Percentiles rank a stretch among this genome's conserved stretches.
phyloP scores from a whole-genome alignment of 2,888 invertebrate species.

The Hyposoter dolosus region DNA sequence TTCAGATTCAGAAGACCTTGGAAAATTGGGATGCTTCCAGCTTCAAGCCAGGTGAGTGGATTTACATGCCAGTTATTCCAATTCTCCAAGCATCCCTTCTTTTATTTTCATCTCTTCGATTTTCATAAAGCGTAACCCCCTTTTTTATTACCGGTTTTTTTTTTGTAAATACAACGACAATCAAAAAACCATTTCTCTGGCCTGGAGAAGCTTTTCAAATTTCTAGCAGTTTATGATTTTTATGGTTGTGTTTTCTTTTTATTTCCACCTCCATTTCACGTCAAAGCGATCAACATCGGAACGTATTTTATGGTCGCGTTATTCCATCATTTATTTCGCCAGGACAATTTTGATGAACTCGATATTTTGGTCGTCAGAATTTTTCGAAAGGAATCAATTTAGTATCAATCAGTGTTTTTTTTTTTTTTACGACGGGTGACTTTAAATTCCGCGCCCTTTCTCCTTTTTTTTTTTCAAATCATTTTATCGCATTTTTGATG shows the following conservation, averaged over 20 bases:
- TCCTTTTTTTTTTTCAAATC: too few species aligned
- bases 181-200: neutral
- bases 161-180: neutral
- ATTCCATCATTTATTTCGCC: neutral
- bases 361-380: neutral
- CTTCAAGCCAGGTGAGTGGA: constrained; percentile 81
- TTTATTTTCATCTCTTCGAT: neutral
- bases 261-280: neutral
- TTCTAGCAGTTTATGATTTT: neutral
- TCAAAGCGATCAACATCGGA: neutral
- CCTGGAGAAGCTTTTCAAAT: neutral
- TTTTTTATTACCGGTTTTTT: neutral
- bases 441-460: too few species aligned
- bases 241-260: neutral
- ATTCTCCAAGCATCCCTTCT: neutral
- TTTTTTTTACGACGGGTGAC: too few species aligned
- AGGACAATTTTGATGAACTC: neutral
- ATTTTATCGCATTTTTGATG: too few species aligned
- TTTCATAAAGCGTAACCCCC: neutral
- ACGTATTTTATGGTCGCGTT: neutral
- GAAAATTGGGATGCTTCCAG: constrained; percentile 81
- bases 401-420: too few species aligned
- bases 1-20: constrained; percentile 80
- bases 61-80: neutral
- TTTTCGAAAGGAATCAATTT: neutral